A percentile compares a stretch with the other conserved stretches of the same genome.
Conservation (phyloP, 2,888 invertebrate genomes). For the Phyllotreta cruciferae region DNA sequence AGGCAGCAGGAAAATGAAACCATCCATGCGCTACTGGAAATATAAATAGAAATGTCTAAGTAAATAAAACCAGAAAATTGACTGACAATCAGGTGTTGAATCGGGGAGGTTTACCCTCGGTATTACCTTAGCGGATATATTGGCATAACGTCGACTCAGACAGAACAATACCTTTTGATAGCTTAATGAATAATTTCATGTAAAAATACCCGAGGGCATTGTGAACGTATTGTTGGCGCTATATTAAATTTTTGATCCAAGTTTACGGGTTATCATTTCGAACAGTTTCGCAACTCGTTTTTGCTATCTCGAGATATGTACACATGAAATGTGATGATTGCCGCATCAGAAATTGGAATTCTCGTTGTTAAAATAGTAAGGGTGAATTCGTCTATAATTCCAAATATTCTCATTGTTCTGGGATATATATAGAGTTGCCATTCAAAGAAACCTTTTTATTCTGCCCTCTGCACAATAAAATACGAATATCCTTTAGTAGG, state of each 20-base stretch:
- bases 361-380: background rate
- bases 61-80: constrained; percentile 36
- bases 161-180: constrained; percentile 35
- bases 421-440: too few species aligned
- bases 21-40: constrained; percentile 10
- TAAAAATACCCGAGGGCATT: constrained; percentile 38
- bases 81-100: constrained; percentile 39
- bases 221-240: constrained; percentile 35
- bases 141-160: constrained; percentile 25
- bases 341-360: constrained; percentile 9
- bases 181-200: constrained; percentile 38
- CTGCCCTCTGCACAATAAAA: background rate
- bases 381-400: too few species aligned
- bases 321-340: background rate
- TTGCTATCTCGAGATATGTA: constrained; percentile 13
- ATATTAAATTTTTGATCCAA: constrained; percentile 32
- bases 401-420: too few species aligned
- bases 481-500: constrained; percentile 4
- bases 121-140: constrained; percentile 32
- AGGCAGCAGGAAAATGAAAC: background rate
- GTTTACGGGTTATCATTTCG: constrained; percentile 13
- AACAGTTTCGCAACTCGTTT: constrained; percentile 12
- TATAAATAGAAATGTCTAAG: constrained; percentile 38
- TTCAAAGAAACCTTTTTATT: background rate
- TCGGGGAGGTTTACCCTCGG: constrained; percentile 31